phyloP scores from a whole-genome alignment of 2,113 vertebrate genomes.

The Himantopus leucocephalus region DNA sequence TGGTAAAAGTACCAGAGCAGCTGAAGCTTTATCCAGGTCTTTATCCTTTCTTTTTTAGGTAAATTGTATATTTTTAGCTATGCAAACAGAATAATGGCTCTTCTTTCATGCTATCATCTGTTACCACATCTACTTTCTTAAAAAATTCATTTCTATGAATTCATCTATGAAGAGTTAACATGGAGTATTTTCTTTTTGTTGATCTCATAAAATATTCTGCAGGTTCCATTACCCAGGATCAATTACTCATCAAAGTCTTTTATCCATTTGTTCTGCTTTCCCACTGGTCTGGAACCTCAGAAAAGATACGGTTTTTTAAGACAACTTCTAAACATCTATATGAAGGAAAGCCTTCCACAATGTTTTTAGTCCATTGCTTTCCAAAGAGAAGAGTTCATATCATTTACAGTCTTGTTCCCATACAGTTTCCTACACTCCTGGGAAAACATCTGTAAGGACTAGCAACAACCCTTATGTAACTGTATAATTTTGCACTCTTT shows the following conservation, averaged over 20 bases:
- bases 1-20: not conserved
- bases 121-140: not conserved
- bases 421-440: not conserved
- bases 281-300: not conserved
- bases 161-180: not conserved
- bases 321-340: not conserved
- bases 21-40: not conserved
- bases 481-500: not conserved
- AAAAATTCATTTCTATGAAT: not conserved
- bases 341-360: not conserved
- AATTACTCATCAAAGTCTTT: not conserved
- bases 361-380: not conserved
- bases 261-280: not conserved
- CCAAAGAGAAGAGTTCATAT: not conserved
- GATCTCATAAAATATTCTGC: not conserved
- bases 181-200: not conserved
- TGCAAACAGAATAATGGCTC: not conserved
- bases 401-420: not conserved
- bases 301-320: not conserved
- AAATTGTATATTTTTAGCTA: not conserved
- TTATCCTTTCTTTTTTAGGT: not conserved
- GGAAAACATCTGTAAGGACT: not conserved
- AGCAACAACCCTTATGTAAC: not conserved
- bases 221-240: not conserved
- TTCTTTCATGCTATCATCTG: not conserved